phyloP scores from a whole-genome alignment of 2,797 vertebrate genomes.

The Notamacropus eugenii region DNA sequence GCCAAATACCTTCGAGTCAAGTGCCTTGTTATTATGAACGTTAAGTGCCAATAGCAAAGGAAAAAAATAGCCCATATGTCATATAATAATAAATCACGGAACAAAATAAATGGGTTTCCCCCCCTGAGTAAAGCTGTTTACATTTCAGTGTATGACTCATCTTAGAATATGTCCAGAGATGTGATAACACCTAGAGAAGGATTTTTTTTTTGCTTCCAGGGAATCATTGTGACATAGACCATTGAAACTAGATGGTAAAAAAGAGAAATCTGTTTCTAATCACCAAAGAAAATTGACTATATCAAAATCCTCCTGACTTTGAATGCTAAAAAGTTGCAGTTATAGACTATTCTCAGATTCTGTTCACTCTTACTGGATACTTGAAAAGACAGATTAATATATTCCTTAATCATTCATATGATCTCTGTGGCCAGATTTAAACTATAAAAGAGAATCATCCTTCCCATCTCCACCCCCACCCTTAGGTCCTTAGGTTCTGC shows the following conservation, averaged over 20 bases:
- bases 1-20: constrained; percentile 78
- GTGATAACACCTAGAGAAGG: constrained; percentile 62
- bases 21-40: constrained; percentile 71
- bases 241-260: constrained; percentile 7
- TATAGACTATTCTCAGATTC: background rate
- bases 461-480: background rate
- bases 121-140: constrained; percentile 74
- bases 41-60: constrained; percentile 69
- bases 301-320: background rate
- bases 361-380: background rate
- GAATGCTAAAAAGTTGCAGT: background rate
- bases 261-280: background rate
- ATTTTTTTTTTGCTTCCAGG: constrained; percentile 67
- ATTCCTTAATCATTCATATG: constrained; percentile 35
- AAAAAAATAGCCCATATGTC: constrained; percentile 66
- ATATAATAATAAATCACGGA: constrained; percentile 72
- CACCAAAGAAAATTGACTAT: background rate
- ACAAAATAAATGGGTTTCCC: constrained; percentile 74
- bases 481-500: background rate
- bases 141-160: constrained; percentile 56
- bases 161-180: constrained; percentile 42
- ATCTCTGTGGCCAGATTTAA: background rate
- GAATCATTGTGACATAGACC: constrained; percentile 65
- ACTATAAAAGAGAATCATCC: background rate
- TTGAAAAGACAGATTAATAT: constrained; percentile 18